Base-by-base conservation (phyloP, 1,140 invertebrate species). In the Drosophila triauraria region DNA sequence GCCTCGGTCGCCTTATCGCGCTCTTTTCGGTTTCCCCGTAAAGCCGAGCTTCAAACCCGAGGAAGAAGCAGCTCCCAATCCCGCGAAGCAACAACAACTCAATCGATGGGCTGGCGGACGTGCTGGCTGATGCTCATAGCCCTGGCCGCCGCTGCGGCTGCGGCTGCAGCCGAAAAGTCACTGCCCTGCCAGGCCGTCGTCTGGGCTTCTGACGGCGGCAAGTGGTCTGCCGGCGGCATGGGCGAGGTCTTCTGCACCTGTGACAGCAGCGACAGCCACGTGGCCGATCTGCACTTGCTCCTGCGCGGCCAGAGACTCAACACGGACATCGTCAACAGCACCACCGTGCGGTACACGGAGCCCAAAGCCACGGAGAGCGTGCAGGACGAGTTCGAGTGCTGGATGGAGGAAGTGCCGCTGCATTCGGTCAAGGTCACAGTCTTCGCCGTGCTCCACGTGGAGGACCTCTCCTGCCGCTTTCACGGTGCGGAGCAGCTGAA, bases 101-200 rank as follows among this genome's bases (percentile, higher is more conserved):
- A 20, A 27, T 10, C 51, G 9, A 63, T 63, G 61, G 54, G 6
- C 38, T 40, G 23, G 13, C 13, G n/a, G n/a, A 38, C 10, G 10
- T n/a, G 15, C 2, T 40, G 32, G 10, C 43, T 54, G 15, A 17
- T 27, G 30, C 15, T 47, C 8, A 10, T 65, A n/a, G 17, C 12
- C 15, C 8, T 2, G 3, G 9, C 7, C 3, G 10, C 53, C 20
- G 13, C 32, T 0, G 2, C 32, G 10, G 17, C 54, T 2, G 10
- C 9, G 9, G 54, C 20, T 20, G 20, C 20, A 1, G 20, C 20
- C 20, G 20, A 20, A 20, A 20, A 15, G 5, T 15, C 3, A 1
- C 3, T 1, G 15, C 0, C 20, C 3, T 25, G 20, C 23, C 0
- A 8, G 3, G 0, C 1, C 0, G 7, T 6, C 0, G 35, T 13